Base-by-base conservation (phyloP, 2,888 invertebrate species). In the Chirona hameri region DNA sequence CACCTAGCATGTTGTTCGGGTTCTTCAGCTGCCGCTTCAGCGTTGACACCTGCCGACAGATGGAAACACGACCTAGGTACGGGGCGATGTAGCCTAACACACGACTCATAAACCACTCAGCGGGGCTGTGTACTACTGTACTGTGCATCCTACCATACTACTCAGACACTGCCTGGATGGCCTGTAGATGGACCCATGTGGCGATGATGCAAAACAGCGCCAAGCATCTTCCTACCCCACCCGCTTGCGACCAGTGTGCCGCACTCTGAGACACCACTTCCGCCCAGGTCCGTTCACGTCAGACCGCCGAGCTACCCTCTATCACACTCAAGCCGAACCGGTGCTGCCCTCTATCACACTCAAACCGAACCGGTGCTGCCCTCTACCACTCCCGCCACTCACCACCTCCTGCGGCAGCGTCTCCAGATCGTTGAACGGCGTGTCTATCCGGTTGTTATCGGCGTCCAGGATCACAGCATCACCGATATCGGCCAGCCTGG, bases 401-500 rank as follows among this genome's bases (percentile, higher is more conserved):
- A 97, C 95, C 88, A 98, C 94, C 89, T 98, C 97, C 85, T 92
- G 91, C 27, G 99, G 99, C 88, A 99, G 91, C 87, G 92, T 92
- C 87, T 94, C 93, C 85, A 97, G 90, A 90, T 99, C 99, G 88
- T 95, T 93, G 88, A 96, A 97, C 9, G 97, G 96, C 79, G 95
- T 92, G 87, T 92, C 92, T 80, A 99, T 92, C 83, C 91, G 92
- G 88, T 97, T 96, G 83, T 91, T 92, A 90, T 99, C 99, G 84
- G 97, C 95, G 90, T 99, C 94, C 87, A 99, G 91, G 86, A 98
- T 92, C 79, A 98, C 97, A 85, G 97, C 95, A 87, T 99, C 98
- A 60, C 97, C 97, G 84, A 99, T 91, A 89, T 98, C 98, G 81
- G 92, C 91, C 88, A 91, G 91, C 14, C 18, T n/a, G 27, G 52